phyloP scores from a whole-genome alignment of 2,113 vertebrate species.

The Ellobius talpinus region DNA sequence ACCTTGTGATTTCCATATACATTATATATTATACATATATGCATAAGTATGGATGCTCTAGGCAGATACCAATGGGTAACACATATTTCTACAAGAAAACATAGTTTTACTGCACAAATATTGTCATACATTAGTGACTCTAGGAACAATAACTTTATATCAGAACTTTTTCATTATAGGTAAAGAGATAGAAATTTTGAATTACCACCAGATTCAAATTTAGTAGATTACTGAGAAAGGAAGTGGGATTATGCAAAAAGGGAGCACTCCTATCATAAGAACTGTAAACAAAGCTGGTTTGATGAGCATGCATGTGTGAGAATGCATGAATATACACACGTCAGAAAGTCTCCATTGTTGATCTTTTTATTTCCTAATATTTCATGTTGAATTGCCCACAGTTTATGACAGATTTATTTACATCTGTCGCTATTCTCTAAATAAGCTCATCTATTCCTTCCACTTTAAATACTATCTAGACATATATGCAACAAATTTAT shows the following conservation, averaged over 20 bases:
- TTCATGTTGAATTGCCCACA: fast-evolving
- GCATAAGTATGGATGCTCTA: fast-evolving
- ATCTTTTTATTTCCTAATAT: not conserved
- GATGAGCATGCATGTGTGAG: not conserved
- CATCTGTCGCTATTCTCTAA: not conserved
- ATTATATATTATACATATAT: not conserved
- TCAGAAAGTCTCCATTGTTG: not conserved
- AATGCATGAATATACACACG: not conserved
- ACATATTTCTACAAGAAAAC: not conserved
- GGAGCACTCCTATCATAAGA: not conserved
- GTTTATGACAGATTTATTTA: not conserved
- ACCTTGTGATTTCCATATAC: not conserved
- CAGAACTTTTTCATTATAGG: not conserved
- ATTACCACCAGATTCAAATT: not conserved
- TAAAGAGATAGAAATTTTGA: not conserved
- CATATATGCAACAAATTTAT: not conserved
- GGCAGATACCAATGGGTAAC: too few species aligned
- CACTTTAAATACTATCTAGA: not conserved
- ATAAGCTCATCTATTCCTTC: not conserved
- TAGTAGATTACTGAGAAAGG: not conserved
- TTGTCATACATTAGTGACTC: not conserved
- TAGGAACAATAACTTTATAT: not conserved
- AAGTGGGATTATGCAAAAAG: not conserved
- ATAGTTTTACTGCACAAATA: not conserved
- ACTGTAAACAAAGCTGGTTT: conserved; percentile 54